These are phyloP conservation scores for Amphibalanus amphitrite DNA, from an alignment of 1,140 invertebrate species.

Conservation along the genomic window DNA sequence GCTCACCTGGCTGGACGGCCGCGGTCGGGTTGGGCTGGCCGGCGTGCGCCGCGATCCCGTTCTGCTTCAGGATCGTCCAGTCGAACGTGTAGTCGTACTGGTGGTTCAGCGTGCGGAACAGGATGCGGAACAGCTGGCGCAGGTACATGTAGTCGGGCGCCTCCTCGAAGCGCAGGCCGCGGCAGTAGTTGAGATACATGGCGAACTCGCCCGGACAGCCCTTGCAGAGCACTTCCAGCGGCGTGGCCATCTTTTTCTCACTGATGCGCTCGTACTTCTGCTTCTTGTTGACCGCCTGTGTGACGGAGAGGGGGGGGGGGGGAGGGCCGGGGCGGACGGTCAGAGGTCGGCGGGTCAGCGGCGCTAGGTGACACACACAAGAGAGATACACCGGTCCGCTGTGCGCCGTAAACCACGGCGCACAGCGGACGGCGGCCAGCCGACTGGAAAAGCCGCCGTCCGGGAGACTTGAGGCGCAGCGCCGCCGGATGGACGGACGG, in stretches of 20 bases:
- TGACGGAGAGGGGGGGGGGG: too few species aligned
- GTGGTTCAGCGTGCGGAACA: conserved; percentile 44
- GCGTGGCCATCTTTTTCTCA: conserved; percentile 48
- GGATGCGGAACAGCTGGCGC: conserved; percentile 42
- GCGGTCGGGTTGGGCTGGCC: neutral
- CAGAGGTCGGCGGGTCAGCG: too few species aligned
- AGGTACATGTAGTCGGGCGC: conserved; percentile 49
- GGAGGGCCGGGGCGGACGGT: too few species aligned
- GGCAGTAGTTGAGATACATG: conserved; percentile 48
- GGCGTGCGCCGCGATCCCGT: conserved; percentile 16
- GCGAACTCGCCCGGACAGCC: conserved; percentile 44
- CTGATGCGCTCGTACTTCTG: conserved; percentile 47
- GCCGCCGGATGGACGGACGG: too few species aligned
- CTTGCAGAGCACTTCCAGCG: conserved; percentile 41
- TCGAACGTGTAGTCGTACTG: conserved; percentile 48
- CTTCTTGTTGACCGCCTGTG: conserved; percentile 37
- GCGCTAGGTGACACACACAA: too few species aligned
- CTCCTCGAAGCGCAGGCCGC: conserved; percentile 43
- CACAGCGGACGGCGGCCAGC: too few species aligned
- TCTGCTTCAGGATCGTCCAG: conserved; percentile 45
- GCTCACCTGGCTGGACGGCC: too few species aligned
- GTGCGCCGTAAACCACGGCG: too few species aligned
- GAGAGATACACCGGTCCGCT: too few species aligned
- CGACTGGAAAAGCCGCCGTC: too few species aligned
- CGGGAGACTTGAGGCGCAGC: too few species aligned